A percentile compares a stretch with the other conserved stretches of the same genome.
These are phyloP conservation scores for Pantala flavescens DNA, from an alignment of 1,140 invertebrate genomes.

Conservation along the genomic window DNA sequence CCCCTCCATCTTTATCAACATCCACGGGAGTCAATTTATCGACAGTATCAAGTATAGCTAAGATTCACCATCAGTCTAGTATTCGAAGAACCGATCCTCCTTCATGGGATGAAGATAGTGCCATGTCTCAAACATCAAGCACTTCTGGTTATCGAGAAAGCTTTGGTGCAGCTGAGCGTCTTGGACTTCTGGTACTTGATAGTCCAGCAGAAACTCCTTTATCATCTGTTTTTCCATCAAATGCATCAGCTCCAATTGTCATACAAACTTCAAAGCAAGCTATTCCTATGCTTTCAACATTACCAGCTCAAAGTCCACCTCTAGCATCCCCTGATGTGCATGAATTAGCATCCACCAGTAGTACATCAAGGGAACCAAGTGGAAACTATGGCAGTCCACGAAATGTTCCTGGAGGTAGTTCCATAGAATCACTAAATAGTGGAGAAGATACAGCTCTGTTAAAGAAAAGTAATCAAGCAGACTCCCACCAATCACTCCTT, in stretches of 20 bases:
- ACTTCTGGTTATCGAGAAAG: conserved; percentile 65
- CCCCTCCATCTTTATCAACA: conserved; percentile 14
- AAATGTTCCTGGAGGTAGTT: conserved; percentile 47
- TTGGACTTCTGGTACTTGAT: conserved; percentile 36
- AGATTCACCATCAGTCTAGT: conserved; percentile 17
- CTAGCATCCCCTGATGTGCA: conserved; percentile 48
- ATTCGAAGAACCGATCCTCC: conserved; percentile 28
- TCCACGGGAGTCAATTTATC: conserved; percentile 25
- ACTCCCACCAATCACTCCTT: conserved; percentile 39
- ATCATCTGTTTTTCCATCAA: conserved; percentile 34
- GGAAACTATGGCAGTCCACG: conserved; percentile 40
- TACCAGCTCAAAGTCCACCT: conserved; percentile 33
- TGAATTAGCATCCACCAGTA: conserved; percentile 45
- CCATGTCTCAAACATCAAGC: conserved; percentile 58
- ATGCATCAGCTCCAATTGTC: conserved; percentile 39
- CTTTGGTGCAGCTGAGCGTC: conserved; percentile 44
- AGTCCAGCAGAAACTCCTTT: conserved; percentile 27
- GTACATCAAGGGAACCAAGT: conserved; percentile 39
- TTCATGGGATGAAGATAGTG: conserved; percentile 67
- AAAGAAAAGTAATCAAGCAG: neutral
- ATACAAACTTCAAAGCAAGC: neutral
- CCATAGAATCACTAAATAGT: conserved; percentile 36
- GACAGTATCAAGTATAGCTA: conserved; percentile 37
- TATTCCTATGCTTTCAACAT: neutral
- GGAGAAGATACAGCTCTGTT: conserved; percentile 18